These are phyloP conservation scores for Tichodroma muraria DNA, from an alignment of 2,113 vertebrate genomes.

Conservation along the genomic window DNA sequence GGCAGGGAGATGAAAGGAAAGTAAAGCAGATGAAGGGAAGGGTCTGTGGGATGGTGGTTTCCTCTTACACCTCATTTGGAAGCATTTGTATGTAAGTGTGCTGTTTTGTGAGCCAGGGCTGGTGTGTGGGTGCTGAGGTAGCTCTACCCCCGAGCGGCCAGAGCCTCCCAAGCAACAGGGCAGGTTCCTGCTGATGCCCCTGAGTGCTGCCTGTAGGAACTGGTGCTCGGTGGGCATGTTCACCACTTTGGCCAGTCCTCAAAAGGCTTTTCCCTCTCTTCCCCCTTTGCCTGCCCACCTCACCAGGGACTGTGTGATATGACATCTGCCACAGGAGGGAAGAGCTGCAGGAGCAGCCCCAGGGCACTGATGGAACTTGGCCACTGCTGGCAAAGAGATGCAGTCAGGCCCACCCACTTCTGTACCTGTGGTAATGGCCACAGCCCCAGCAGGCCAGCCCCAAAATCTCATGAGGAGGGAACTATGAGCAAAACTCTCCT, in stretches of 20 bases:
- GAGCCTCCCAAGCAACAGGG: background rate
- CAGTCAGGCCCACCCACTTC: background rate
- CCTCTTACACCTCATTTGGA: background rate
- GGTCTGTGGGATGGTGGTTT: background rate
- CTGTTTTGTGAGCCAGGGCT: background rate
- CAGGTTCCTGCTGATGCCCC: background rate
- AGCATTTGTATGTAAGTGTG: background rate
- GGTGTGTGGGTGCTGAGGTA: background rate
- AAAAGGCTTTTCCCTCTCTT: background rate
- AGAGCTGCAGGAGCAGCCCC: background rate
- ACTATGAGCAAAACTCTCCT: background rate
- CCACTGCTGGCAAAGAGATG: background rate
- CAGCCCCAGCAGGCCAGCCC: background rate
- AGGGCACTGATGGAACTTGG: background rate
- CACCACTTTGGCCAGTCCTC: background rate
- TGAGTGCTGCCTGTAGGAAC: background rate
- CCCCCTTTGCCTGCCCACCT: background rate
- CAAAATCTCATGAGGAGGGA: background rate
- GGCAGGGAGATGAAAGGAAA: background rate
- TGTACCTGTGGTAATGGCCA: background rate
- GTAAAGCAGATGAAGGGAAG: background rate
- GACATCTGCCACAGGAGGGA: background rate
- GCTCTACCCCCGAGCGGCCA: background rate
- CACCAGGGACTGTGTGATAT: background rate
- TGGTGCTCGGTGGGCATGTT: fast-evolving